Base-by-base conservation (phyloP, 2,888 invertebrate genomes). In the Amphipoea oculea region DNA sequence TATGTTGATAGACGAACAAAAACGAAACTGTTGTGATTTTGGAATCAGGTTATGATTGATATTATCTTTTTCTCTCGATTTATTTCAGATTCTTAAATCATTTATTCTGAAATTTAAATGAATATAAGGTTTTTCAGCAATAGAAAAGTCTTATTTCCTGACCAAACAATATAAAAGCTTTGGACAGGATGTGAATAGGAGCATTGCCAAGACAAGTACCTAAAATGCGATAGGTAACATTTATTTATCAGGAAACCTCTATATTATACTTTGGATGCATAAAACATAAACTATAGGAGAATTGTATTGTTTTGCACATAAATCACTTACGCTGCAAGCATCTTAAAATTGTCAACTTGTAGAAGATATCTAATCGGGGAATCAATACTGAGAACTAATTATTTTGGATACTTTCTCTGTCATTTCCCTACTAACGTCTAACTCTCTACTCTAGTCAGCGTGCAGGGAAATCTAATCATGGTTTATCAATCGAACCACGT, bases 401-500 rank as follows among this genome's bases (percentile, higher is more conserved):
- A 14, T 23, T 23, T 57, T 40, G 4, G 48, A 2, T 14, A 66
- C 75, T 79, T 79, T 79, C 81, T 36, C 42, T 48, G n/a, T 60
- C 17, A 14, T 74, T 79, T 60, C 14, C 12, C 74, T 67, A 42
- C 23, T 42, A 60, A 60, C n/a, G 57, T 11, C 11, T 60, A 40
- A 29, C n/a, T 79, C 42, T 79, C 51, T 65, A 54, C 0, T 0
- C 4, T n/a, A 29, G 12, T 79, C 14, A 40, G 4, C 29, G 48
- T 79, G 29, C 29, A 54, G 14, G 20, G 81, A 73, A 81, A 65
- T 9, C 6, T 48, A 66, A 81, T 48, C 65, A 29, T 40, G 23
- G 20, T 12, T 78, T n/a, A 42, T 42, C 23, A 74, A 81, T 74
- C 65, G 23, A 57, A 48, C 14, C 57, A 73, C 48, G 65, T 48